Evolutionary conservation across 2,888 invertebrate genomes (phyloP).

Genomic region (Erebia palarica): DNA sequence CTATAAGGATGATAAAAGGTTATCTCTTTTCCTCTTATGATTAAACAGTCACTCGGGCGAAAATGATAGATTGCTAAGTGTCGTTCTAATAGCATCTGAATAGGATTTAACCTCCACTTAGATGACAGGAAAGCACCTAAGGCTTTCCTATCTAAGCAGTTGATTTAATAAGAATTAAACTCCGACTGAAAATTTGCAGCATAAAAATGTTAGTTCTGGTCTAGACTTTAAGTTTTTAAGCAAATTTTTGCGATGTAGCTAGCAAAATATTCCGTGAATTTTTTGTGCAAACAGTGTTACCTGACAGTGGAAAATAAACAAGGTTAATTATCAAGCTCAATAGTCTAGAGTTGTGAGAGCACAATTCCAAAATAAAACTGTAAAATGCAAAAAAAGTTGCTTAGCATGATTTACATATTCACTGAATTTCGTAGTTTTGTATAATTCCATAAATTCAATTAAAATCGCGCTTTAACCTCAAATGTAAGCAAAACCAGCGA

Average conservation of each 20-base stretch:
- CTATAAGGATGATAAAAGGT: too few species aligned
- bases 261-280: constrained; percentile 11
- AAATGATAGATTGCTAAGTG: too few species aligned
- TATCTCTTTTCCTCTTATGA: background rate
- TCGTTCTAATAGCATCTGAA: too few species aligned
- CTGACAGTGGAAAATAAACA: background rate
- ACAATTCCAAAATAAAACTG: background rate
- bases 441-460: too few species aligned
- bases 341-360: background rate
- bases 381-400: too few species aligned
- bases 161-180: background rate
- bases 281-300: constrained; percentile 5
- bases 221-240: constrained; percentile 1
- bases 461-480: too few species aligned
- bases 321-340: background rate
- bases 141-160: background rate
- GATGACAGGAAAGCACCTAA: too few species aligned
- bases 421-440: too few species aligned
- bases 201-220: background rate
- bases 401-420: too few species aligned
- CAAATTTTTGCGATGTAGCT: constrained; percentile 10
- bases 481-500: background rate
- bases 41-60: too few species aligned
- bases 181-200: background rate
- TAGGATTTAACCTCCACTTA: background rate